Percentiles rank a stretch among this genome's conserved stretches.
phyloP scores from a whole-genome alignment of 1,140 invertebrate genomes.

The Xylocopa sonorina region DNA sequence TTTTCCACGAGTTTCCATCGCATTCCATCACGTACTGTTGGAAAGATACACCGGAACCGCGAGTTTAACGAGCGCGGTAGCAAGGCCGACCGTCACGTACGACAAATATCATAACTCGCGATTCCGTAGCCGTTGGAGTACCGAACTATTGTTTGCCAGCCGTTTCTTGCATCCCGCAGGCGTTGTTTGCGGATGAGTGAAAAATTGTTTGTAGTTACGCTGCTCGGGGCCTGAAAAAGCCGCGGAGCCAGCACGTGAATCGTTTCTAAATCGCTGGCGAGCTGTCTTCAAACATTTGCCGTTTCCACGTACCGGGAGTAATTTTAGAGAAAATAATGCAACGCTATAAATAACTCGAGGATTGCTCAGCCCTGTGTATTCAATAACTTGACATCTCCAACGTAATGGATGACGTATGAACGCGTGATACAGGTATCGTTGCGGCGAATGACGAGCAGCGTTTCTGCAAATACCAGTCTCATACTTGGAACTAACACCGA shows the following conservation, averaged over 20 bases:
- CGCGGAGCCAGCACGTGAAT: constrained; percentile 36
- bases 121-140: constrained; percentile 44
- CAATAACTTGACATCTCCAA: not conserved
- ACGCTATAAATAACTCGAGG: constrained; percentile 1
- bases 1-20: constrained; percentile 7
- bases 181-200: constrained; percentile 47
- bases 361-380: not conserved
- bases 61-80: constrained; percentile 57
- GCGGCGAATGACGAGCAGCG: too few relatives aligned
- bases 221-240: constrained; percentile 8
- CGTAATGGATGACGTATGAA: too few relatives aligned
- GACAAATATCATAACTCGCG: constrained; percentile 71
- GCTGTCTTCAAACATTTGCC: constrained; percentile 20
- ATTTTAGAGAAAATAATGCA: not conserved
- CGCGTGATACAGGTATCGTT: too few relatives aligned
- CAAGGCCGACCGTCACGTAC: constrained; percentile 65
- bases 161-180: constrained; percentile 14
- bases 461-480: too few relatives aligned
- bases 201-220: constrained; percentile 41
- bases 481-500: too few relatives aligned
- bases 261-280: constrained; percentile 15
- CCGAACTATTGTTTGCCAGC: constrained; percentile 59
- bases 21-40: constrained; percentile 42
- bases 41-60: constrained; percentile 23
- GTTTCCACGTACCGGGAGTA: not conserved